Conservation (phyloP, 2,797 vertebrate genomes). For the Mionectes olivaceus region DNA sequence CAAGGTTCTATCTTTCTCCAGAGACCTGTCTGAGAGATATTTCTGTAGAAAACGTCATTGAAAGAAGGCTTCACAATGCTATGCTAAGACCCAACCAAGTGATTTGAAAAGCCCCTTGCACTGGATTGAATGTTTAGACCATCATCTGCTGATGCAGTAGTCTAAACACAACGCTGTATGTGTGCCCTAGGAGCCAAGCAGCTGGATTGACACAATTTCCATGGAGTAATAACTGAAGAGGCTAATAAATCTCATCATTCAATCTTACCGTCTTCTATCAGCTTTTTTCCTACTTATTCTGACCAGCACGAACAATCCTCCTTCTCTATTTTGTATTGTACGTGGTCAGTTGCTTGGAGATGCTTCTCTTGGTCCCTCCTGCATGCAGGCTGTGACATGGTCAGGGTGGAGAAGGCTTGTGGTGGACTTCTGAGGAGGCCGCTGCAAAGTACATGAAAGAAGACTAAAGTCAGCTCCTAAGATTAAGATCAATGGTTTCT, state of each 20-base stretch:
- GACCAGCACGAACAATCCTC: not conserved
- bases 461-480: slow-evolving; percentile 9
- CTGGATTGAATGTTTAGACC: not conserved
- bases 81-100: not conserved
- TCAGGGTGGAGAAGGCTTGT: not conserved
- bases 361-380: not conserved
- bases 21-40: too few species aligned
- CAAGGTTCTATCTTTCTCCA: not conserved
- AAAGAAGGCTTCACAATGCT: not conserved
- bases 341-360: not conserved
- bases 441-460: slow-evolving; percentile 13
- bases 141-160: not conserved
- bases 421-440: slow-evolving; percentile 11
- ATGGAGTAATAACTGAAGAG: not conserved
- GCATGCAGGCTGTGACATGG: not conserved
- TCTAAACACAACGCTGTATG: fast-evolving
- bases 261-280: not conserved
- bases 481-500: slow-evolving; percentile 50
- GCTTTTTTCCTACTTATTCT: not conserved
- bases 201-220: not conserved
- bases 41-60: not conserved
- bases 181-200: not conserved
- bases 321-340: not conserved
- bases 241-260: not conserved
- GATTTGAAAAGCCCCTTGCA: not conserved